These are phyloP conservation scores for Synergus itoensis DNA, from an alignment of 2,888 invertebrate species.

Conservation along the genomic window DNA sequence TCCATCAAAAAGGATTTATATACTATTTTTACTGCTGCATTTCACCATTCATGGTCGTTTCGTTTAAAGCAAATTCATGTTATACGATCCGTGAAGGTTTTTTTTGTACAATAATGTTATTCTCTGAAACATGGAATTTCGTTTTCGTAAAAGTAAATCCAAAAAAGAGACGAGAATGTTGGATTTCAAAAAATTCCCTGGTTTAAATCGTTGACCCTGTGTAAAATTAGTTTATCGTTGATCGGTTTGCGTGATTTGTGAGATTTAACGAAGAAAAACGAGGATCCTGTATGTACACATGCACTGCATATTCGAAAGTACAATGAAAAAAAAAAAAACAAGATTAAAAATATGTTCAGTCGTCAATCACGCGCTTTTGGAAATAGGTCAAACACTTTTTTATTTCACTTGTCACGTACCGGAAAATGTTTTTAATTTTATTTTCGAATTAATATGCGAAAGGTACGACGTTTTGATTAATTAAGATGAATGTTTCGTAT, in stretches of 20 bases:
- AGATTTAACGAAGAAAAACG: constrained; percentile 50
- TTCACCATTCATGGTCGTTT: neutral
- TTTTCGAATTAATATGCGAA: neutral
- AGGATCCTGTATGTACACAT: constrained; percentile 43
- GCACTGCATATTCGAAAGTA: neutral
- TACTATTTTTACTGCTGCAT: neutral
- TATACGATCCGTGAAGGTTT: neutral
- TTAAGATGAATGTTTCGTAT: neutral
- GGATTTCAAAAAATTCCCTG: constrained; percentile 39
- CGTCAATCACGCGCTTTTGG: neutral
- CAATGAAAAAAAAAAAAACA: constrained; percentile 9
- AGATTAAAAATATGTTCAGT: constrained; percentile 12
- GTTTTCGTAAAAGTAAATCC: constrained; percentile 20
- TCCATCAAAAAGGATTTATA: neutral
- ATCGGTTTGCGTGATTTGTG: constrained; percentile 49
- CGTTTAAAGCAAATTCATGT: constrained; percentile 24
- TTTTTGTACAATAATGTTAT: neutral
- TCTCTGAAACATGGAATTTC: constrained; percentile 16
- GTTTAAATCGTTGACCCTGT: constrained; percentile 44
- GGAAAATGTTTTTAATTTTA: neutral
- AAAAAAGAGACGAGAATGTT: constrained; percentile 11
- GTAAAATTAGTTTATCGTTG: constrained; percentile 56
- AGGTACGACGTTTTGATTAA: neutral
- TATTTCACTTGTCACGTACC: neutral
- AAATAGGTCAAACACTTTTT: neutral